A percentile compares a stretch with the other conserved stretches of the same genome.
These are phyloP conservation scores for Leuciscus waleckii DNA, from an alignment of 2,797 vertebrate species.

Conservation along the genomic window DNA sequence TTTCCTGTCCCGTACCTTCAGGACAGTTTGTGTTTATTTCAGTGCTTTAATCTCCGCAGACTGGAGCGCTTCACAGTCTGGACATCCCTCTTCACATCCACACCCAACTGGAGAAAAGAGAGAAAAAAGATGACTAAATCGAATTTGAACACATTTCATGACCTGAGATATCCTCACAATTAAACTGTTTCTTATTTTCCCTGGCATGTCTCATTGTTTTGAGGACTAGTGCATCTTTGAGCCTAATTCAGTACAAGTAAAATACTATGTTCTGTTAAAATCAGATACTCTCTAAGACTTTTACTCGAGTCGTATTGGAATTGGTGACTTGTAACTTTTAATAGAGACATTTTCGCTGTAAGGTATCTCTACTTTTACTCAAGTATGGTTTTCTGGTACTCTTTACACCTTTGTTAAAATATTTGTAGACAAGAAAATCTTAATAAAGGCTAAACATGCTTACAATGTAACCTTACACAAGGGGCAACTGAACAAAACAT, in stretches of 20 bases:
- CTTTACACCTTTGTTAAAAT: background rate
- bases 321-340: background rate
- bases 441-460: background rate
- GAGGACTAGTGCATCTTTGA: background rate
- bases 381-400: background rate
- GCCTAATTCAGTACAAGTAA: background rate
- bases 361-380: background rate
- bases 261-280: background rate
- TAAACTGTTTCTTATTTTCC: background rate
- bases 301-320: background rate
- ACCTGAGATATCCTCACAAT: background rate
- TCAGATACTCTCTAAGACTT: background rate
- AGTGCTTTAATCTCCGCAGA: conserved; percentile 94
- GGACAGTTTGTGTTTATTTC: conserved; percentile 77
- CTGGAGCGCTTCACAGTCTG: conserved; percentile 93
- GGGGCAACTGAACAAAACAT: background rate
- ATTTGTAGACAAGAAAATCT: background rate
- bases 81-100: conserved; percentile 90
- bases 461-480: background rate
- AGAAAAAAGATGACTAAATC: conserved; percentile 40
- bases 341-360: background rate
- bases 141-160: background rate
- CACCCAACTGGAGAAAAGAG: conserved; percentile 80
- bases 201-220: background rate
- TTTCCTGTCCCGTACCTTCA: conserved; percentile 74